Conservation (phyloP, 1,140 invertebrate species). For the Pogonomyrmex barbatus region DNA sequence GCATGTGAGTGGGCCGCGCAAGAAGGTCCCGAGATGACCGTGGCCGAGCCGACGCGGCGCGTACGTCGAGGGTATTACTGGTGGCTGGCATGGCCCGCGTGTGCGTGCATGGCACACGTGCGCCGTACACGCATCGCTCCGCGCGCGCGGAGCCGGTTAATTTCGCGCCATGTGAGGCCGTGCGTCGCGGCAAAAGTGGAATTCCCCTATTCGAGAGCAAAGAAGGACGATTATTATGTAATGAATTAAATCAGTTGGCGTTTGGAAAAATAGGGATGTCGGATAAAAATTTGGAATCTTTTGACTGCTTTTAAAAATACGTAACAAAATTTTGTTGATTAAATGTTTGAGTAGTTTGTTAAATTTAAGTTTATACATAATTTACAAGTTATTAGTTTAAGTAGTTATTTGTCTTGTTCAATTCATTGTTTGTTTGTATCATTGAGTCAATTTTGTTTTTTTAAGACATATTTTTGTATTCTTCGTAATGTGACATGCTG, state of each 20-base stretch:
- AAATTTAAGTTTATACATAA: background rate
- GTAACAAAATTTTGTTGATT: background rate
- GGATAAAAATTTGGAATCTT: background rate
- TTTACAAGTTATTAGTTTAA: no score
- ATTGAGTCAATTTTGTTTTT: no score
- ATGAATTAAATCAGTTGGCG: background rate
- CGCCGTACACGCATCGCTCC: slow-evolving; percentile 19
- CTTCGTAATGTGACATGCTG: background rate
- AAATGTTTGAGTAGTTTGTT: background rate
- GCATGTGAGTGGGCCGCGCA: slow-evolving; percentile 56
- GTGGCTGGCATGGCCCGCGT: slow-evolving; percentile 28
- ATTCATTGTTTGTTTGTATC: no score
- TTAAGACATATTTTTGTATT: background rate
- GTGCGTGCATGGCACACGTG: slow-evolving; percentile 2
- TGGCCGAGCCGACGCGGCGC: slow-evolving; percentile 77
- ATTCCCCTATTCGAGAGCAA: background rate
- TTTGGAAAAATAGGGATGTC: background rate
- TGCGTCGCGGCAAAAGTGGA: slow-evolving; percentile 1
- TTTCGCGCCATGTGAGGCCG: slow-evolving; percentile 1
- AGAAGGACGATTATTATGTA: background rate
- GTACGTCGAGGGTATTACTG: slow-evolving; percentile 38
- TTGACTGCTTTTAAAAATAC: background rate
- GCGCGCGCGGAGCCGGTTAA: slow-evolving; percentile 3
- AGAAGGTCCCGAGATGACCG: slow-evolving; percentile 83
- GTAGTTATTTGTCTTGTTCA: no score